These are phyloP conservation scores for Cettia cetti DNA, from an alignment of 2,113 vertebrate species.

Conservation along the genomic window DNA sequence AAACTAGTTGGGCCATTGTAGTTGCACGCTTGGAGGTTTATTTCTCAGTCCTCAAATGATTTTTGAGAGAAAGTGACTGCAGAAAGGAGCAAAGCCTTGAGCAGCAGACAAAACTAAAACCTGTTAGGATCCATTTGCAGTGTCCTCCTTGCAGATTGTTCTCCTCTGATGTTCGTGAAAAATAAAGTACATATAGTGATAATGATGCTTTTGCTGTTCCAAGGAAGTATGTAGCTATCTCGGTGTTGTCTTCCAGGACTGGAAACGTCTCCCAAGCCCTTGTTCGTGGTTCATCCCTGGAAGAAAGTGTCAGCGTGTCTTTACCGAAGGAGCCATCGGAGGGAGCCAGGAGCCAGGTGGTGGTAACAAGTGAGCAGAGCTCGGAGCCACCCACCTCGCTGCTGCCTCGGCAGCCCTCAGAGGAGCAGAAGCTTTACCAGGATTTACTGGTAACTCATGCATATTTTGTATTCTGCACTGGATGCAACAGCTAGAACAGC, in stretches of 20 bases:
- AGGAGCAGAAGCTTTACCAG: slow-evolving; percentile 79
- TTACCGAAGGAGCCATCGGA: slow-evolving; percentile 59
- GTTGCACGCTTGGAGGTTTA: too few relatives aligned
- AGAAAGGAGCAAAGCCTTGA: background rate
- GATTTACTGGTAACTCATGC: slow-evolving; percentile 77
- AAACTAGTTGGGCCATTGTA: background rate
- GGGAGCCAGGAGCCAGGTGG: slow-evolving; percentile 44
- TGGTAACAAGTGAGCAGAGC: background rate
- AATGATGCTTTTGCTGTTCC: background rate
- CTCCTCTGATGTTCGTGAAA: background rate
- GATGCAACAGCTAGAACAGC: background rate
- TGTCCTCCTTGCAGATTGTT: fast-evolving
- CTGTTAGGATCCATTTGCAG: fast-evolving
- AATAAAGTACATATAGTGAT: background rate
- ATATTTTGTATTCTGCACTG: background rate
- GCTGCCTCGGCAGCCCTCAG: slow-evolving; percentile 1
- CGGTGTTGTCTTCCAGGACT: slow-evolving; percentile 9
- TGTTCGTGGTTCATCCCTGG: slow-evolving; percentile 36
- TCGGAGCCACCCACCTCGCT: background rate
- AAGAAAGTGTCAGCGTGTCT: slow-evolving; percentile 70
- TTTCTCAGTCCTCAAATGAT: background rate
- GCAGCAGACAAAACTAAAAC: background rate
- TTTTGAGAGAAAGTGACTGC: background rate
- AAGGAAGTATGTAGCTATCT: background rate
- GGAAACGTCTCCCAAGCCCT: slow-evolving; percentile 16